Evolutionary conservation across 2,113 vertebrate species (phyloP), one percentile per base, ranked within the genome.

Genomic region (Ailurus styani): DNA sequence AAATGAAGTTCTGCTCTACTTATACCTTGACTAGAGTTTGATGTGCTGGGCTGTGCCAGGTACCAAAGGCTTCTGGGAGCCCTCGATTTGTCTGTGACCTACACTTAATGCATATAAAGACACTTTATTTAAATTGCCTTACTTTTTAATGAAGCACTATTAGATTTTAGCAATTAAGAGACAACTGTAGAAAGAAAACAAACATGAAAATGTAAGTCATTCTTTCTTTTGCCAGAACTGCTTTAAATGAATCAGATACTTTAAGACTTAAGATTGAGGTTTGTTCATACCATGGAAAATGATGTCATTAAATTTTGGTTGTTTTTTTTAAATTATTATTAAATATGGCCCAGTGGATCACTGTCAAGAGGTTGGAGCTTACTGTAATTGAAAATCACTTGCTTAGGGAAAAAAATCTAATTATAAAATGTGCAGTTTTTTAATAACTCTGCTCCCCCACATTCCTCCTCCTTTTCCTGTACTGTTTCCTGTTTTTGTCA

Each of bases 401-500:
- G 98, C 97, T 98, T 98, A 97, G 96, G 95, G 89, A 97, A 97
- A 97, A 93, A 98, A 98, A 96, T 94, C 94, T 98, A 98, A 98
- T 98, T 98, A 98, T 98, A 98, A 99, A 98, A 98, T 96, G 89
- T 97, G 98, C 91, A 96, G 72, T 90, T 96, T 77, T 78, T 81
- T 84, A 85, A 97, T 96, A 94, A 90, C 89, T 98, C 77, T 79
- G 27, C 75, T 97, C 95, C 88, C 72, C 94, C 57, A 82, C 20
- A 84, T 94, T 96, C 93, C 97, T 97, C 97, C 97, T 97, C 97
- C 96, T 97, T 97, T 98, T 98, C 98, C 98, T 99, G 98, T 94
- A 85, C 94, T 95, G 97, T 98, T 99, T 99, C 98, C 99, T 99
- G 98, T 99, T 99, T 99, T 99, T 99, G 99, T 98, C 98, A 98